Evolutionary conservation across 2,113 vertebrate species (phyloP), one percentile per base, ranked within the genome.

Genomic region (Silurus asotus): DNA sequence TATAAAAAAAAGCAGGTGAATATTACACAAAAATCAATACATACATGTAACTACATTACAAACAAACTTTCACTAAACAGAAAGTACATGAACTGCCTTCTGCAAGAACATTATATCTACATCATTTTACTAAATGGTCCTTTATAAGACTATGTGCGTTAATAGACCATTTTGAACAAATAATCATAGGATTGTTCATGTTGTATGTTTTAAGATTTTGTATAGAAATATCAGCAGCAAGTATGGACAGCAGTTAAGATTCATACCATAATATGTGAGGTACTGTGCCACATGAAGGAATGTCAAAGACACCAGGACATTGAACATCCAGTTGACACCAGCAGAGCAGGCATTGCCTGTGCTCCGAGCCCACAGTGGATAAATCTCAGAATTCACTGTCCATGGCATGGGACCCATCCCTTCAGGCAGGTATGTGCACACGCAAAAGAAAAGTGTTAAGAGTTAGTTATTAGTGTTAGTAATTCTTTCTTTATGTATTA

Each of bases 371-470:
- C 98, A 99, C 84, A 99, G 96, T 0, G 98, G 98, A 89, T 97
- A 99, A 88, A 99, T 99, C 95, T 99, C 98, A 45, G 98, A 97
- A 95, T 99, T 99, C 87, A 99, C 94, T 0, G 98, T 99, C 98
- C 98, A 99, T 7, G 98, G 98, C 97, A 98, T 99, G 8, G 98
- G 94, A 72, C 98, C 98, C 98, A 99, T 99, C 69, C 98, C 98
- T 96, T 70, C 62, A 61, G 53, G 76, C 37, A 88, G 9, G 77
- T n/a, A 69, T 6, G 13, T 17, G 28, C 13, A 80, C 58, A 84
- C 53, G 67, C 53, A 77, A 58, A 69, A 4, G 65, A 69, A 77
- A 37, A 19, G 51, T 77, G 51, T 58, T 10, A 8, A 8, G 25
- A 79, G 14, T 77, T 77, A 77, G 11, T 56, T 56, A 65, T 17